Evolutionary conservation across 2,888 invertebrate genomes (phyloP), one percentile per base, ranked within the genome.

Genomic region (Cryptus armator): DNA sequence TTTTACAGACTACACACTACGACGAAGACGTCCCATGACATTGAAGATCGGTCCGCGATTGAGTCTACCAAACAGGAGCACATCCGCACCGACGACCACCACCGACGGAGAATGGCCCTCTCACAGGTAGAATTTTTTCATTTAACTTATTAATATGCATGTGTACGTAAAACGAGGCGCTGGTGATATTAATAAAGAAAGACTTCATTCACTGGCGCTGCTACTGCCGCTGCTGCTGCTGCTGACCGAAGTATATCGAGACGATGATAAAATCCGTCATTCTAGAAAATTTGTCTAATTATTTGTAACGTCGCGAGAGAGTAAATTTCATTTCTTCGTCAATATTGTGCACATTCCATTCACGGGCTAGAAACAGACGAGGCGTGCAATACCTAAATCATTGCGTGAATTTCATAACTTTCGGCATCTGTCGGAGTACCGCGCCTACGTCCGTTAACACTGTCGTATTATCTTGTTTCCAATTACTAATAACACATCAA

Each of bases 1-100:
- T 75, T 67, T 62, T 92, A 16, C 89, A 95, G 95, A 95, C 90
- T 94, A 94, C 88, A 93, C 94, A 48, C 87, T 94, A 56, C 93
- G 95, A 67, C 92, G 94, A 67, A 92, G 95, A 74, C 94, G 95
- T 68, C 95, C 95, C 68, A 94, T 95, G 89, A 95, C 95, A 43
- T 88, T 95, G 86, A 92, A 93, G 74, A 95, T 95, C 84, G 94
- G 95, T 89, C 95, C 95, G 6, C 93, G 95, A 59, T 90, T 95
- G 86, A 94, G 94, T 88, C 91, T 95, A 56, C 95, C 95, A 1
- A 94, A 94, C 86, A 92, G 94, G 88, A 95, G 95, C 92, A 93
- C 95, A 83, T 93, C 95, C 79, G 93, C 94, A 2, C 94, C 94
- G 9, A 93, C 92, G 2, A 92, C 94, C 12, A 93, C 94, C 10